Base-by-base conservation (phyloP, 1,140 invertebrate genomes). In the Drepana arcuata region DNA sequence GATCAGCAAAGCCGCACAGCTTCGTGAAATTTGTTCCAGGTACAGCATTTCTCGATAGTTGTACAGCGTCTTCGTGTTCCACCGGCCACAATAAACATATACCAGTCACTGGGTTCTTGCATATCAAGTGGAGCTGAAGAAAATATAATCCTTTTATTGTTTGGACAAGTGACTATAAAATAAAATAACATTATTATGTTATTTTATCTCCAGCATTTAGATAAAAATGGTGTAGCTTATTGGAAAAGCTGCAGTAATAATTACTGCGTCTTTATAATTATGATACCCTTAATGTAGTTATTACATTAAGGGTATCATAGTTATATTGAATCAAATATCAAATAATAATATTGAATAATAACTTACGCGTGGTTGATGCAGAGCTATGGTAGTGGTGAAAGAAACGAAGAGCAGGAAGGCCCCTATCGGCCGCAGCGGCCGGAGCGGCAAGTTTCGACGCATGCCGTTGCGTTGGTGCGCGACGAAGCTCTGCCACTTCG, bases 101-200 rank as follows among this genome's bases (percentile, higher is more conserved):
- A 5, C 51, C 46, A 7, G 53, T 46, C 7, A 47, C 43, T n/a
- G 47, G 43, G 1, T 56, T 37, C 33, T 56, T 58, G 31, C 73
- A 78, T 13, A 70, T 40, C 13, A 74, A 15, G 26, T 62, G 53
- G 5, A 41, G 37, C 72, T 77, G 58, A 18, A 61, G 53, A 27
- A 38, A 31, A 26, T 10, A 26, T 21, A 26, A 26, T 26, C 24
- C 10, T 26, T n/a, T n/a, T n/a, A n/a, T 26, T 9, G 24, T 26
- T 2, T 9, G 24, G 24, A 26, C 4, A 26, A 26, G n/a, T n/a
- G n/a, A n/a, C n/a, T n/a, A n/a, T n/a, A n/a, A n/a, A n/a, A n/a
- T n/a, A n/a, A n/a, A n/a, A n/a, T n/a, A n/a, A n/a, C n/a, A n/a
- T n/a, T n/a, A n/a, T n/a, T n/a, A n/a, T n/a, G n/a, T n/a, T n/a